Conservation (phyloP, 2,113 vertebrate species). For the Anas platyrhynchos region DNA sequence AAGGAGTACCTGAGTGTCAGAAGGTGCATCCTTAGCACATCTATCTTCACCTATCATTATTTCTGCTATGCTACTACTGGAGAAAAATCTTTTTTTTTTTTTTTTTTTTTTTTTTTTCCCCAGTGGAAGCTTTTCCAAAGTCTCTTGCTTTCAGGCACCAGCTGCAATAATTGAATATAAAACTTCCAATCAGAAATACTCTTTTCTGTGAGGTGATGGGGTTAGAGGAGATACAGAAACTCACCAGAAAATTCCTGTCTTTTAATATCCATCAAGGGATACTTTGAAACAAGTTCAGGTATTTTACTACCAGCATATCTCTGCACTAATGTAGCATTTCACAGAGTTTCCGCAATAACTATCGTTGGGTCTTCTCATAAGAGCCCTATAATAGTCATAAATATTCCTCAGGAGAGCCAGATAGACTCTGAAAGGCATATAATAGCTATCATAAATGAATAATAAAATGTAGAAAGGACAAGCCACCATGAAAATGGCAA, state of each 20-base stretch:
- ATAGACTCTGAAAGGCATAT: conserved; percentile 80
- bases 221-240: conserved; percentile 51
- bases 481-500: conserved; percentile 81
- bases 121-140: conserved; percentile 21
- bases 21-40: not conserved
- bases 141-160: conserved; percentile 37
- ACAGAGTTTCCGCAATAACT: conserved; percentile 79
- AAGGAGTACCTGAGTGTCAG: not conserved
- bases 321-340: conserved; percentile 80
- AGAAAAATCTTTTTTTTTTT: not conserved
- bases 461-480: conserved; percentile 84
- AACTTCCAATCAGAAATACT: conserved; percentile 52
- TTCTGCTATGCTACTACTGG: not conserved
- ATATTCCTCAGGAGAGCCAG: conserved; percentile 83
- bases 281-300: conserved; percentile 77
- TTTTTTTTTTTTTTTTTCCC: not conserved
- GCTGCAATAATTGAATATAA: conserved; percentile 45
- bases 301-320: conserved; percentile 76
- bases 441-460: conserved; percentile 86
- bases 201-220: conserved; percentile 57
- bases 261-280: conserved; percentile 78
- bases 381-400: conserved; percentile 81
- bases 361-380: conserved; percentile 81
- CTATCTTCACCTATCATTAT: not conserved
- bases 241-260: conserved; percentile 49